These are phyloP conservation scores for Muscina levida DNA, from an alignment of 2,888 invertebrate species.

Conservation along the genomic window DNA sequence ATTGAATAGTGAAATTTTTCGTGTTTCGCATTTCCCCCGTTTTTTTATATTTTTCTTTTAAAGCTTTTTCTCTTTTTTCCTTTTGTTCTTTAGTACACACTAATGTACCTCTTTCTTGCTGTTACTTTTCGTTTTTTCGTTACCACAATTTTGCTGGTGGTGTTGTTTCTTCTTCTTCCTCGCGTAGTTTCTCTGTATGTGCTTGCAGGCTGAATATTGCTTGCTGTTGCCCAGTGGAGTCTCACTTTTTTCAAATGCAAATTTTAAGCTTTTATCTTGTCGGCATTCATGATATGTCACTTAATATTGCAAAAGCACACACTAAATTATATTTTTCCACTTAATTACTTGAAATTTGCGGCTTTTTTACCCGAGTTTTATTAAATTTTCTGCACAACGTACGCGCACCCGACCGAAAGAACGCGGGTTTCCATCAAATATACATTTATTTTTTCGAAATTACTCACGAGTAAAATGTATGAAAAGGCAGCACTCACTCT, in stretches of 20 bases:
- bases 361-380: slow-evolving; percentile 75
- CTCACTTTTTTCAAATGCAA: slow-evolving; percentile 74
- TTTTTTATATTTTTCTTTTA: slow-evolving; percentile 26
- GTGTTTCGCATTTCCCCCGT: slow-evolving; percentile 48
- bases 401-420: slow-evolving; percentile 75
- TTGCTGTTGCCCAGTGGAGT: slow-evolving; percentile 74
- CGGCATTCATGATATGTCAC: slow-evolving; percentile 68
- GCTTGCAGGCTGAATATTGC: background rate
- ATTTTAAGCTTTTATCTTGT: slow-evolving; percentile 70
- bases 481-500: slow-evolving; percentile 24
- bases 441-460: slow-evolving; percentile 75
- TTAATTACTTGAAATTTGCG: slow-evolving; percentile 71
- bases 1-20: slow-evolving; percentile 58
- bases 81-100: slow-evolving; percentile 37
- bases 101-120: slow-evolving; percentile 48
- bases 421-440: slow-evolving; percentile 80
- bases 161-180: slow-evolving; percentile 59
- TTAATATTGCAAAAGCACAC: slow-evolving; percentile 66
- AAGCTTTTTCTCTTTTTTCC: too few relatives aligned
- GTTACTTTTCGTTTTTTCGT: slow-evolving; percentile 54
- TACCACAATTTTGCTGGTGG: slow-evolving; percentile 23
- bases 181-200: slow-evolving; percentile 67
- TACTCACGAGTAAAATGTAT: slow-evolving; percentile 69
- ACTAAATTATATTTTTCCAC: slow-evolving; percentile 70
- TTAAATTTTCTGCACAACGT: slow-evolving; percentile 75